These are phyloP conservation scores for Gryllus longicercus DNA, from an alignment of 2,888 invertebrate genomes.

Conservation along the genomic window DNA sequence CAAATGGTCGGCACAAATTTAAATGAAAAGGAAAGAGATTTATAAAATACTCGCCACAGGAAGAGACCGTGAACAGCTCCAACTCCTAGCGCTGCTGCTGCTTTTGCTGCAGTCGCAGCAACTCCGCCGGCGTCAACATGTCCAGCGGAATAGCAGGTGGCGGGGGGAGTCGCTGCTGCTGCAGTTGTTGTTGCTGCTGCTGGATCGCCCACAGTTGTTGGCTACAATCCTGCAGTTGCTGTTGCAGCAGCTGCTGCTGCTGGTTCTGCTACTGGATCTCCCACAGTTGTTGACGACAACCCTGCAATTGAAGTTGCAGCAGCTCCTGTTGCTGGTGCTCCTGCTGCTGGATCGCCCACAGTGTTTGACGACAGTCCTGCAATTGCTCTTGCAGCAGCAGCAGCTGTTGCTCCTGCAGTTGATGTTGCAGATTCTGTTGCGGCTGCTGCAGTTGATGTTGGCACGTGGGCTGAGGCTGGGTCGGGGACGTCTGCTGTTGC, in stretches of 20 bases:
- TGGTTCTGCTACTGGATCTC: constrained; percentile 20
- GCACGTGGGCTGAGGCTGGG: not conserved
- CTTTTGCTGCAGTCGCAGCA: too few relatives aligned
- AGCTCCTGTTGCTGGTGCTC: constrained; percentile 23
- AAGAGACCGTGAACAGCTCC: too few relatives aligned
- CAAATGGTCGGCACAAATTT: too few relatives aligned
- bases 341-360: constrained; percentile 23
- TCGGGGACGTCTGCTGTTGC: constrained; percentile 12
- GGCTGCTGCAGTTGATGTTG: constrained; percentile 11
- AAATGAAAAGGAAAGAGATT: too few relatives aligned
- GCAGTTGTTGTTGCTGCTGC: constrained; percentile 25
- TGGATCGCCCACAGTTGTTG: constrained; percentile 25
- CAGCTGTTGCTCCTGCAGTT: constrained; percentile 25
- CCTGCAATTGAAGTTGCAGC: constrained; percentile 18
- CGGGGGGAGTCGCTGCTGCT: not conserved
- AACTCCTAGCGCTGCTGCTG: too few relatives aligned
- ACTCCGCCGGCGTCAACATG: too few relatives aligned
- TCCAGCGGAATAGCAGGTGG: too few relatives aligned
- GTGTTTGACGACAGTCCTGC: constrained; percentile 9
- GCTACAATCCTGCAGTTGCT: constrained; percentile 25
- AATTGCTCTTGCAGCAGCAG: constrained; percentile 18
- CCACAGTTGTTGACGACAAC: constrained; percentile 21
- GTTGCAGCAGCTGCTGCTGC: constrained; percentile 25
- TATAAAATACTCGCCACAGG: too few relatives aligned
- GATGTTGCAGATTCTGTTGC: constrained; percentile 24